Percentiles rank a stretch among this genome's conserved stretches.
phyloP scores from a whole-genome alignment of 2,797 vertebrate species.

The Neoniphon sammara region DNA sequence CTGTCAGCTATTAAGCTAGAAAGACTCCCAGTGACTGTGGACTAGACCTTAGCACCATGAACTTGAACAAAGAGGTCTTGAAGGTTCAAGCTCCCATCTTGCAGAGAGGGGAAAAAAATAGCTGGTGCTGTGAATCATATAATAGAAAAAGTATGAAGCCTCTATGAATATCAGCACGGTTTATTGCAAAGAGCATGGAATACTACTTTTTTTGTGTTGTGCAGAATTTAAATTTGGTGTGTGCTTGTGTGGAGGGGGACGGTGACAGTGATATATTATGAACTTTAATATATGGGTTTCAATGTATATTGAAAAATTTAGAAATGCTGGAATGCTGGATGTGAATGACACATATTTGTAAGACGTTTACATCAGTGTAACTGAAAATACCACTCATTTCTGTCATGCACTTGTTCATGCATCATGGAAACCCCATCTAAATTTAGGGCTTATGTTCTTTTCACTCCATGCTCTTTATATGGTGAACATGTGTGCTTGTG shows the following conservation, averaged over 20 bases:
- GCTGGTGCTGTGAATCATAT: background rate
- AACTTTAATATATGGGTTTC: too few species aligned
- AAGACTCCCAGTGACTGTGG: background rate
- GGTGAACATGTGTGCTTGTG: background rate
- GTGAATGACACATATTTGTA: conserved; percentile 1
- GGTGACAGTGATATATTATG: too few species aligned
- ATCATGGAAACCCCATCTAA: background rate
- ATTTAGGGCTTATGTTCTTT: background rate
- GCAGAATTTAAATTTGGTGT: background rate
- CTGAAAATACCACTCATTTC: background rate
- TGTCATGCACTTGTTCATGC: background rate
- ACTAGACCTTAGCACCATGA: background rate
- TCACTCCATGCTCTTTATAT: conserved; percentile 24
- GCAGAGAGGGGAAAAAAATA: background rate
- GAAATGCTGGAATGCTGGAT: background rate
- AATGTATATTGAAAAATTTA: conserved; percentile 8
- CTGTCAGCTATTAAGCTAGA: conserved; percentile 6
- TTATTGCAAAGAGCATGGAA: background rate
- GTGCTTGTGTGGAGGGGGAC: background rate
- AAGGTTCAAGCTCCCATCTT: background rate
- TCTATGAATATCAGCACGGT: background rate
- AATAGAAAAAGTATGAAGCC: background rate
- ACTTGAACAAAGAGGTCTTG: background rate
- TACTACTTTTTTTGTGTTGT: background rate
- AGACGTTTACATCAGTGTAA: conserved; percentile 15